Evolutionary conservation across 92 coral and sea anemone genomes (phyloP).

Genomic region (Ricordea florida): DNA sequence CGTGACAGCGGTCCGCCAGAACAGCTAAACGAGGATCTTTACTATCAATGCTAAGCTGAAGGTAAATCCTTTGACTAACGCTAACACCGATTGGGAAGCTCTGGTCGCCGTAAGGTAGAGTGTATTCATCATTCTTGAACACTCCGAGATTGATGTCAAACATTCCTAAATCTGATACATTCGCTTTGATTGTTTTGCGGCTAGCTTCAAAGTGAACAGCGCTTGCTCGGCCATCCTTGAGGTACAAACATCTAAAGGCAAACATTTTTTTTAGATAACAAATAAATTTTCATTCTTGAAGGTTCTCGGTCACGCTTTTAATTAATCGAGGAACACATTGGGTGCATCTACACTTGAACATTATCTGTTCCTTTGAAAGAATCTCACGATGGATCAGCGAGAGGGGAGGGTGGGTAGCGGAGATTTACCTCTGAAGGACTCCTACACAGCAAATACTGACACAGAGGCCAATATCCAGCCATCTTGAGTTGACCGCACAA

Average conservation of each 20-base stretch:
- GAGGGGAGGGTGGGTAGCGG: no score
- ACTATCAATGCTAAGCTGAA: constrained; percentile 70
- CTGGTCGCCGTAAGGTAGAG: constrained; percentile 69
- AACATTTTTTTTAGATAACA: no score
- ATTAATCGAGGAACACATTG: no score
- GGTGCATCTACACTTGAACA: no score
- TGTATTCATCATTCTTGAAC: constrained; percentile 60
- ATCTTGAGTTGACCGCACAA: no score
- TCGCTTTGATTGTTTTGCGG: constrained; percentile 63
- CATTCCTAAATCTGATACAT: constrained; percentile 72
- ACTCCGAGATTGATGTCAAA: constrained; percentile 70
- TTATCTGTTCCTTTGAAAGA: no score
- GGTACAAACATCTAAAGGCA: constrained; percentile 66
- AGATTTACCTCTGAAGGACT: no score
- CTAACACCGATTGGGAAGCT: constrained; percentile 82
- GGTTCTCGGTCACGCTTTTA: no score
- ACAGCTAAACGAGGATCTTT: constrained; percentile 76
- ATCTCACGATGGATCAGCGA: no score
- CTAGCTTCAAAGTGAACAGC: constrained; percentile 70
- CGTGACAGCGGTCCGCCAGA: constrained; percentile 81
- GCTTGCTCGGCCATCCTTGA: constrained; percentile 61
- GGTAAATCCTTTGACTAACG: constrained; percentile 66
- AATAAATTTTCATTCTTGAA: no score
- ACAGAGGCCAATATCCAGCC: no score
- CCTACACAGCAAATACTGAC: no score